These are phyloP conservation scores for Coenobita brevimanus DNA, from an alignment of 1,140 invertebrate genomes.

Conservation along the genomic window DNA sequence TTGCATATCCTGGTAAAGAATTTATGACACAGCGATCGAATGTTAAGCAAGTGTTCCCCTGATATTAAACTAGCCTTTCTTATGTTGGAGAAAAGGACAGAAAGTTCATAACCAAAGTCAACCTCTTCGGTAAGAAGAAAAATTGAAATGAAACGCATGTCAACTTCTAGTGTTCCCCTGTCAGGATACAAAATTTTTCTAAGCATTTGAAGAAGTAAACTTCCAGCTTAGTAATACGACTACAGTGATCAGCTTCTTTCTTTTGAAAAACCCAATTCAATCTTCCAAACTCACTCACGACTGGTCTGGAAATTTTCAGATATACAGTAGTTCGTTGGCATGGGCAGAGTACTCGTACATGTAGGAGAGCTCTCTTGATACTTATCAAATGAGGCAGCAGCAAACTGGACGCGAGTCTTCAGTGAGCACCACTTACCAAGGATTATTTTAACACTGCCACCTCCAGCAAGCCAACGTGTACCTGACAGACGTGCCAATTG, in stretches of 20 bases:
- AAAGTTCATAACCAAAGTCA: constrained; percentile 34
- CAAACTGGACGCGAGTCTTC: constrained; percentile 26
- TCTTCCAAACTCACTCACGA: constrained; percentile 24
- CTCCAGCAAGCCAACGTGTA: constrained; percentile 37
- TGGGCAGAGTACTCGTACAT: constrained; percentile 25
- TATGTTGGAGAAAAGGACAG: constrained; percentile 3
- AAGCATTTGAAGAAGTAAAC: neutral
- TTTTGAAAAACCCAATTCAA: constrained; percentile 33
- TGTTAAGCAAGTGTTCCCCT: neutral
- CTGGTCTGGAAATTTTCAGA: constrained; percentile 26
- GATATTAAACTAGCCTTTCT: constrained; percentile 16
- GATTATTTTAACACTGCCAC: neutral
- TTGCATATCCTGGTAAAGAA: constrained; percentile 13
- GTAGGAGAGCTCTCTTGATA: constrained; percentile 28
- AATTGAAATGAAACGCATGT: constrained; percentile 9
- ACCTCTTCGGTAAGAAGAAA: constrained; percentile 34
- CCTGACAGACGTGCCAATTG: constrained; percentile 32
- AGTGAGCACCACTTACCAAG: constrained; percentile 25
- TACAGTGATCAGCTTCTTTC: constrained; percentile 29
- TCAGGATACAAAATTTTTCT: constrained; percentile 33
- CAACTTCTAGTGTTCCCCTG: constrained; percentile 29
- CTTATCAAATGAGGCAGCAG: constrained; percentile 41
- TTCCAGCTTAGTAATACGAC: constrained; percentile 28
- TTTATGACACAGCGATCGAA: constrained; percentile 12
- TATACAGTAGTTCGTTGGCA: constrained; percentile 30